A percentile compares a stretch with the other conserved stretches of the same genome.
Conservation (phyloP, 2,113 vertebrate genomes). For the Neoarius graeffei region DNA sequence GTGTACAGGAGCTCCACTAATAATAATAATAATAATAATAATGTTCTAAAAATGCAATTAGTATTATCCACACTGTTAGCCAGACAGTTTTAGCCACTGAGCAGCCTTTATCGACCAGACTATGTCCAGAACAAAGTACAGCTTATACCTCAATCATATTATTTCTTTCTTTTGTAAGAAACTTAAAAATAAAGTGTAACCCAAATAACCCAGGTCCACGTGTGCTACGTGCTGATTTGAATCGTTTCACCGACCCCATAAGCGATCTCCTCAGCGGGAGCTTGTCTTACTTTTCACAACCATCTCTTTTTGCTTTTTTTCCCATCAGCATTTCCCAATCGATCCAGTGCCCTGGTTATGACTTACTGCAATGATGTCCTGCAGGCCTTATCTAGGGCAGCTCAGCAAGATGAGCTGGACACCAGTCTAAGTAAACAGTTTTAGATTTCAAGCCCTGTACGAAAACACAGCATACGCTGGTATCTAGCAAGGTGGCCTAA, state of each 20-base stretch:
- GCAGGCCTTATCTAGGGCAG: conserved; percentile 36
- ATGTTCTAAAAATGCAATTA: too few species aligned
- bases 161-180: conserved; percentile 25
- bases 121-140: neutral
- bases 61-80: neutral
- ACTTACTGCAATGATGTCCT: conserved; percentile 38
- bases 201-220: conserved; percentile 22
- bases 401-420: conserved; percentile 35
- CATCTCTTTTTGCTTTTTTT: conserved; percentile 43
- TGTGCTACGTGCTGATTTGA: conserved; percentile 40
- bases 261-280: conserved; percentile 50
- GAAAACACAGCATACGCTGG: conserved; percentile 26
- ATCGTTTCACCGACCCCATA: conserved; percentile 40
- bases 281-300: conserved; percentile 40
- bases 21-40: too few species aligned
- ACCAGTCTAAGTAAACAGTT: conserved; percentile 48
- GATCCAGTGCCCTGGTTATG: conserved; percentile 18
- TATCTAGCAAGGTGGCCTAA: conserved; percentile 30
- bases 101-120: neutral
- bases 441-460: conserved; percentile 36
- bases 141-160: neutral
- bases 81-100: neutral
- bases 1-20: too few species aligned
- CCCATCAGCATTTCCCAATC: conserved; percentile 57
- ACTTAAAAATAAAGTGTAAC: conserved; percentile 43